phyloP scores from a whole-genome alignment of 2,113 vertebrate species.

The Rhegmatorhina hoffmannsi region DNA sequence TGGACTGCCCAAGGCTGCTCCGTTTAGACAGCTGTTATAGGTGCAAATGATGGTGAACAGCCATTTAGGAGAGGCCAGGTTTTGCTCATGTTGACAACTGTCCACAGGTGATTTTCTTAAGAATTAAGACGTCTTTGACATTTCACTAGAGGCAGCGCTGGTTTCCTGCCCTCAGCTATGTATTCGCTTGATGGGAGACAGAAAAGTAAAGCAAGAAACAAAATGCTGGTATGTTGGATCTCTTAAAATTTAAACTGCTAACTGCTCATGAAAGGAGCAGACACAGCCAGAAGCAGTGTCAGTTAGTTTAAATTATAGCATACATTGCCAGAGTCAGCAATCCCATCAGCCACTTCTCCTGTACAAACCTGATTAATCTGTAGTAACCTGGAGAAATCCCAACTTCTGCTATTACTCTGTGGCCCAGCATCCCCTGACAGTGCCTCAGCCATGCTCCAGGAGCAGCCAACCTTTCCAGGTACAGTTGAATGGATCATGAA shows the following conservation, averaged over 20 bases:
- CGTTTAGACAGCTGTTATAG: neutral
- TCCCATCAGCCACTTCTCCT: neutral
- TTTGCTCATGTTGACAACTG: neutral
- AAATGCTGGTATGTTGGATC: neutral
- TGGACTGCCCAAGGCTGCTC: neutral
- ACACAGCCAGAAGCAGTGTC: neutral
- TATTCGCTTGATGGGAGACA: neutral
- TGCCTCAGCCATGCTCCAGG: neutral
- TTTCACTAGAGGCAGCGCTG: neutral
- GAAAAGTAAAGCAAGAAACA: constrained; percentile 44
- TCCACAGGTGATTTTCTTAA: constrained; percentile 8
- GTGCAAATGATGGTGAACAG: neutral
- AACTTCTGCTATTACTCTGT: neutral
- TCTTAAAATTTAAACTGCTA: constrained; percentile 6
- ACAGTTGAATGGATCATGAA: neutral
- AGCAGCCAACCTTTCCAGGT: neutral
- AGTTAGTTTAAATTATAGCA: constrained; percentile 38
- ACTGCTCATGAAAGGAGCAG: neutral
- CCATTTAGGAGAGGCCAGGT: neutral
- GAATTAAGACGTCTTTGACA: neutral
- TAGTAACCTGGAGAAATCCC: neutral
- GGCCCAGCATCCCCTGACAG: neutral
- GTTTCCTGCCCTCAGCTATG: constrained; percentile 18
- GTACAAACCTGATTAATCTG: neutral
- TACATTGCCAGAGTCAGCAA: neutral